A percentile compares a stretch with the other conserved stretches of the same genome.
phyloP scores from a whole-genome alignment of 2,888 invertebrate genomes.

The Cepaea hortensis region DNA sequence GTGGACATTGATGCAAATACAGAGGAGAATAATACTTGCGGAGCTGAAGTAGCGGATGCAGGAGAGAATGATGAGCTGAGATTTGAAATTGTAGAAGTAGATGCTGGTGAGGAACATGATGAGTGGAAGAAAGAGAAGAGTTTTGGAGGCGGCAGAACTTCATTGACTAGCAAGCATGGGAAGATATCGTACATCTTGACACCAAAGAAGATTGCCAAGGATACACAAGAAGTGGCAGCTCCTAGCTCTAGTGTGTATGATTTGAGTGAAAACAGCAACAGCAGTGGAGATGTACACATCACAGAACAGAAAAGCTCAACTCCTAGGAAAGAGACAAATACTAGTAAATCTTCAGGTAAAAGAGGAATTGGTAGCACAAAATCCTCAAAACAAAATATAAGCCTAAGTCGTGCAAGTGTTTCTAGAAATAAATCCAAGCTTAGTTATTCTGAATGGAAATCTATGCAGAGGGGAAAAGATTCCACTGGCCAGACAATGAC shows the following conservation, averaged over 20 bases:
- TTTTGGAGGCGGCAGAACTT: neutral
- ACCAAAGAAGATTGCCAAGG: neutral
- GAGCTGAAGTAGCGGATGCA: neutral
- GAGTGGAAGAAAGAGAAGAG: neutral
- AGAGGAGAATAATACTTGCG: too few relatives aligned
- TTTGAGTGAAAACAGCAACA: neutral
- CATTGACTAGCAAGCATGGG: constrained; percentile 4
- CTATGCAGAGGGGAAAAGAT: neutral
- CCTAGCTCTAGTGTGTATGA: neutral
- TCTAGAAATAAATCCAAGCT: neutral
- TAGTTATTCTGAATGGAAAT: constrained; percentile 20
- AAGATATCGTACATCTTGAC: neutral
- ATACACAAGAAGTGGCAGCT: neutral
- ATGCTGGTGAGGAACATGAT: neutral
- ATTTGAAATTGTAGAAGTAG: neutral
- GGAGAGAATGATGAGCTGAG: neutral
- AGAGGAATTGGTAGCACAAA: neutral
- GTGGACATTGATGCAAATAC: neutral
- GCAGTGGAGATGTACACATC: neutral
- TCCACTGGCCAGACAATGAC: too few relatives aligned
- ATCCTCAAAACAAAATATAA: neutral
- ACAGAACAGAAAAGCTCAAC: neutral
- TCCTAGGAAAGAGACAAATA: neutral
- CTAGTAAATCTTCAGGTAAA: neutral
- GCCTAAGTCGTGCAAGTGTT: neutral